Evolutionary conservation across 2,888 invertebrate species (phyloP), one percentile per base, ranked within the genome.

Genomic region (Prosopocoilus inquinatus): DNA sequence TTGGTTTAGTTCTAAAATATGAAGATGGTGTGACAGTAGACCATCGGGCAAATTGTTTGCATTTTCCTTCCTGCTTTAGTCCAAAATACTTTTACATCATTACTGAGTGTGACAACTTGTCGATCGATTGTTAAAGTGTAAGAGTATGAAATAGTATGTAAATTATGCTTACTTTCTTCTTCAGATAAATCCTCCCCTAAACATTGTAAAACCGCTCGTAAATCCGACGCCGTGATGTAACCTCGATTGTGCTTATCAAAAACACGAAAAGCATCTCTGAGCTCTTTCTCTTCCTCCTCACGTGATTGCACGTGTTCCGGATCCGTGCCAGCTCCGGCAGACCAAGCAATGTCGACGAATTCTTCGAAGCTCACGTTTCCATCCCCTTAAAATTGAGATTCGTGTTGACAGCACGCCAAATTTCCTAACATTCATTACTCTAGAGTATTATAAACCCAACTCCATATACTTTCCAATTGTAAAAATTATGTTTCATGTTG

Each of bases 241-340:
- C 94, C 93, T n/a, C 93, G 83, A 77, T 93, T 93, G 70, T 93
- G 93, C 69, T 94, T 94, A 75, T 94, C 94, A 71, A 94, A 94
- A 12, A 93, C 93, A 61, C 92, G 81, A 77, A 94, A 93, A 5
- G 93, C 93, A 72, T 94, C 94, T 15, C 92, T 79, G 8, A 91
- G 77, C 68, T 91, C 91, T 54, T 90, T 84, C 70, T 91, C 91
- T 73, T 91, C 91, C 70, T 91, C 89, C 70, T 90, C 90, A 71
- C 90, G 87, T 49, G 89, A 89, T 5, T 89, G 82, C 13, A 74
- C 64, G 15, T 75, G 75, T 43, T 76, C 72, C 1, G 73, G 70
- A 49, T 73, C 74, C 7, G 67, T 54, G 2, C 70, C 72, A 1
- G 64, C 60, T 3, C 76, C 71, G 2, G 76, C 77, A 1, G 76